Conservation (phyloP, 2,888 invertebrate genomes). For the Deroplatys truncata region DNA sequence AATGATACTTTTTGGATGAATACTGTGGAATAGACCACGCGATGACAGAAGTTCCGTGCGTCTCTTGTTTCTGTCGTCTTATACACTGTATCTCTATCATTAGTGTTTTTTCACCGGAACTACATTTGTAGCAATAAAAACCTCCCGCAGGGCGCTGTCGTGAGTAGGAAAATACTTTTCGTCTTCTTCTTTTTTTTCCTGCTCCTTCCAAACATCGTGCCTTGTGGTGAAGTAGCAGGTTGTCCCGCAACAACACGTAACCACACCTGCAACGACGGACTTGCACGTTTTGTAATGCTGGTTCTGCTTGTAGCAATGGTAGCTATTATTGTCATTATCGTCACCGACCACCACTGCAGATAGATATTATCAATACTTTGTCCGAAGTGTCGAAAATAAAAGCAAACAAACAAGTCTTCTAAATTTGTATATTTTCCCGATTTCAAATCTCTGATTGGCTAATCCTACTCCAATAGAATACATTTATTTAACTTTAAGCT, state of each 20-base stretch:
- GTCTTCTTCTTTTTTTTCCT: not conserved
- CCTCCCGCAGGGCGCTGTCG: not conserved
- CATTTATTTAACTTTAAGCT: too few relatives aligned
- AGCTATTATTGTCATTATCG: not conserved
- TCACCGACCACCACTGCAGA: not conserved
- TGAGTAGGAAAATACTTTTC: not conserved
- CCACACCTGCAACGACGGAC: not conserved
- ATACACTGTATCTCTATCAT: not conserved
- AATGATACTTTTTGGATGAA: not conserved
- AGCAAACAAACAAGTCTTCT: too few relatives aligned
- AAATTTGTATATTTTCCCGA: too few relatives aligned
- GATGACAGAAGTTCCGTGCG: not conserved
- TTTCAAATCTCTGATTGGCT: too few relatives aligned
- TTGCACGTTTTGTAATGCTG: not conserved
- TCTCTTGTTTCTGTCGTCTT: not conserved
- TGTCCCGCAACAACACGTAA: not conserved
- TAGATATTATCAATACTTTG: not conserved
- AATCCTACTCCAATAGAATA: too few relatives aligned
- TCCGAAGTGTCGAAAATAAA: not conserved
- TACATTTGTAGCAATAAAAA: not conserved
- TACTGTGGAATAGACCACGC: not conserved
- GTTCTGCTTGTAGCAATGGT: not conserved
- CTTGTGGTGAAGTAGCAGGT: not conserved
- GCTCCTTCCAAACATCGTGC: not conserved
- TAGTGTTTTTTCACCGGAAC: constrained; percentile 1